Percentiles rank a stretch among this genome's conserved stretches.
These are phyloP conservation scores for Drosophila pseudotakahashii DNA, from an alignment of 2,888 invertebrate genomes.

Conservation along the genomic window DNA sequence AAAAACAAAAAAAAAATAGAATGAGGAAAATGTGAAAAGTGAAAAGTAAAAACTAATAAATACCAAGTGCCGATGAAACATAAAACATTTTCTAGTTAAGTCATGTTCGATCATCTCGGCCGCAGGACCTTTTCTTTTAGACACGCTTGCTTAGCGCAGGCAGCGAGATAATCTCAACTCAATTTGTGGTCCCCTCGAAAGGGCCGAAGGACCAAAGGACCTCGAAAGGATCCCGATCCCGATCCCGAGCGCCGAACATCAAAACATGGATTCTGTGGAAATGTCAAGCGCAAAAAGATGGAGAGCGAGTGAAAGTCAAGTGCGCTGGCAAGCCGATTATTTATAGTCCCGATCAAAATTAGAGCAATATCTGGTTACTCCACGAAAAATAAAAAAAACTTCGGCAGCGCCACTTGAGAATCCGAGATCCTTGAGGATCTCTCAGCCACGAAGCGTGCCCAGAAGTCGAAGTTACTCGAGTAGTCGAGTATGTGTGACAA, in stretches of 20 bases:
- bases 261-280: constrained; percentile 71
- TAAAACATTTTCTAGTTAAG: constrained; percentile 72
- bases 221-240: constrained; percentile 22
- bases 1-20: constrained; percentile 1
- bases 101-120: constrained; percentile 53
- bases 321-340: constrained; percentile 68
- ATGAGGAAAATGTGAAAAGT: constrained; percentile 24
- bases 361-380: constrained; percentile 56
- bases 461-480: constrained; percentile 13
- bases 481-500: constrained; percentile 49
- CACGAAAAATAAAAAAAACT: background rate
- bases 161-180: constrained; percentile 71
- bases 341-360: constrained; percentile 72
- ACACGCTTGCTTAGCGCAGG: constrained; percentile 62
- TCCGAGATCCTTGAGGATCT: background rate
- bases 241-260: constrained; percentile 41
- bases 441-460: constrained; percentile 29
- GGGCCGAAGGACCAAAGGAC: constrained; percentile 6
- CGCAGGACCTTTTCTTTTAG: constrained; percentile 42
- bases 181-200: constrained; percentile 50
- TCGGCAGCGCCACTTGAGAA: constrained; percentile 12
- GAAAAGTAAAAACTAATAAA: constrained; percentile 56
- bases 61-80: constrained; percentile 54
- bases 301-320: constrained; percentile 55
- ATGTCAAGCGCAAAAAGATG: constrained; percentile 14